These are phyloP conservation scores for Plodia interpunctella DNA, from an alignment of 1,140 invertebrate genomes.

Conservation along the genomic window DNA sequence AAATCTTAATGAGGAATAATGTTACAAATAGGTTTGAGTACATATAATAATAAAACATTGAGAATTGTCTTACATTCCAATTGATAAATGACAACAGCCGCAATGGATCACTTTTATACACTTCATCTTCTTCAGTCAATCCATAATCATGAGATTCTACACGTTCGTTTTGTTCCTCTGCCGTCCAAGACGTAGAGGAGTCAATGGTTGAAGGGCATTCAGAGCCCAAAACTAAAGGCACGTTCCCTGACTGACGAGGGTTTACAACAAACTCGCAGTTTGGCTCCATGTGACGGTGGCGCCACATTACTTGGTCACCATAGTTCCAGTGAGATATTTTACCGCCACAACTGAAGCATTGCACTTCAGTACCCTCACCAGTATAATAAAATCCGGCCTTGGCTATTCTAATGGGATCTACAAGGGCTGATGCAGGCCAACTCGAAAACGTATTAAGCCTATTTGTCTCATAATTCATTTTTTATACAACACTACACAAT, in stretches of 20 bases:
- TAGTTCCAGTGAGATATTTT: conserved; percentile 86
- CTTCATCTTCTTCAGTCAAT: conserved; percentile 60
- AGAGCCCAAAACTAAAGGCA: conserved; percentile 69
- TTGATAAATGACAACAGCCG: conserved; percentile 79
- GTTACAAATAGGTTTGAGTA: not conserved
- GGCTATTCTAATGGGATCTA: conserved; percentile 82
- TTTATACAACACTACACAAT: conserved; percentile 18
- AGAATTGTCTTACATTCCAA: conserved; percentile 79
- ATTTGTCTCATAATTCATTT: conserved; percentile 83
- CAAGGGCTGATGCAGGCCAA: conserved; percentile 84
- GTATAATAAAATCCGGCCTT: conserved; percentile 90
- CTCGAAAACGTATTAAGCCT: conserved; percentile 82
- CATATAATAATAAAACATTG: conserved; percentile 12
- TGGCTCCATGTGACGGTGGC: conserved; percentile 80
- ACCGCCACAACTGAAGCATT: conserved; percentile 86
- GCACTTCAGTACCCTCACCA: conserved; percentile 81
- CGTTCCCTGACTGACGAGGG: conserved; percentile 80
- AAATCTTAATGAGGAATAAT: not conserved
- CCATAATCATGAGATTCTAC: conserved; percentile 38
- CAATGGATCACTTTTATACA: conserved; percentile 73
- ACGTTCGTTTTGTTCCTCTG: conserved; percentile 24
- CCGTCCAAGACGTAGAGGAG: conserved; percentile 10
- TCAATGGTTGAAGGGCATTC: conserved; percentile 32
- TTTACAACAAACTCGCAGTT: conserved; percentile 84
- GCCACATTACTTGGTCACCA: conserved; percentile 83